Evolutionary conservation across 2,113 vertebrate genomes (phyloP).

Genomic region (Athene noctua): DNA sequence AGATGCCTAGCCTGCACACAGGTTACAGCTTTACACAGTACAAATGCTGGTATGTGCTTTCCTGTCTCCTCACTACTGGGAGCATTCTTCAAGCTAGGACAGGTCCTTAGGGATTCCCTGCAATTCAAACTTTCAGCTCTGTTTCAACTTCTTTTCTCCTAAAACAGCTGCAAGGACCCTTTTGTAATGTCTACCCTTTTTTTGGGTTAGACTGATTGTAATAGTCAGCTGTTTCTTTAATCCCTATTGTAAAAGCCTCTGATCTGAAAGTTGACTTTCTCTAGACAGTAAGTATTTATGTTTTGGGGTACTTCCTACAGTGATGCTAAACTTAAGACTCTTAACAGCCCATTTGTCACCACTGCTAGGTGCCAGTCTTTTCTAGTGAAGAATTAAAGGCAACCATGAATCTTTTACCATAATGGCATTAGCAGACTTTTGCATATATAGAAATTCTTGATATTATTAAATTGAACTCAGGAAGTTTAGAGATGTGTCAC

Average conservation of each 20-base stretch:
- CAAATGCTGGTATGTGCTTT: background rate
- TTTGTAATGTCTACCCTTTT: background rate
- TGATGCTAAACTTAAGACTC: background rate
- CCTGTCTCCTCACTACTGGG: background rate
- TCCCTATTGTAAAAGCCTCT: background rate
- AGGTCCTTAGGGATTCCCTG: background rate
- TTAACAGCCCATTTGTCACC: background rate
- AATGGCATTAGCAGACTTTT: background rate
- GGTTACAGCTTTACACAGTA: background rate
- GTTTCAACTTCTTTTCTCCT: background rate
- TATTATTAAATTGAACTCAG: background rate
- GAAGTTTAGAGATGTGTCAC: background rate
- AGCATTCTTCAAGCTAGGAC: background rate
- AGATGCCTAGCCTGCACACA: background rate
- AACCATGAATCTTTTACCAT: background rate
- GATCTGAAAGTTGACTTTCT: background rate
- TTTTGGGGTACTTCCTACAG: background rate
- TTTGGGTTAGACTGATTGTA: background rate
- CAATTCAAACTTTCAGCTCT: background rate
- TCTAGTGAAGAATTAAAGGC: background rate
- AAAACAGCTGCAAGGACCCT: background rate
- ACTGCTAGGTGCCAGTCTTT: background rate
- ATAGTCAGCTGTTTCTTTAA: background rate
- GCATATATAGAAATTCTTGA: background rate
- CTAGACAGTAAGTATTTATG: background rate